Percentiles rank a stretch among this genome's conserved stretches.
These are phyloP conservation scores for Ahaetulla prasina DNA, from an alignment of 2,113 vertebrate genomes.

Conservation along the genomic window DNA sequence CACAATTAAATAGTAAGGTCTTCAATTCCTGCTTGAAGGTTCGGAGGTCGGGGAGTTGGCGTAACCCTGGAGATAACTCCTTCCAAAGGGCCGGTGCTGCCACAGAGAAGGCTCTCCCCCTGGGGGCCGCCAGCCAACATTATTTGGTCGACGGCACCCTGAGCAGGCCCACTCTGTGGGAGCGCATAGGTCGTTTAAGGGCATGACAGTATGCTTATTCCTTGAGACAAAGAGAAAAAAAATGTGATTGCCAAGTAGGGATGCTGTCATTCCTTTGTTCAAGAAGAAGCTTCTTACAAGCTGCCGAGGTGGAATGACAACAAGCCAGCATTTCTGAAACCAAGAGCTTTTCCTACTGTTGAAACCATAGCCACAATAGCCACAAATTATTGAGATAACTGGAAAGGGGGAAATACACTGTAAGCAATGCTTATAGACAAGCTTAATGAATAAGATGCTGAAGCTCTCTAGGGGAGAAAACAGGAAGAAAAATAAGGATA, in stretches of 20 bases:
- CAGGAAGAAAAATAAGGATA: not conserved
- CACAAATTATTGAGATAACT: not conserved
- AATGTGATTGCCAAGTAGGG: not conserved
- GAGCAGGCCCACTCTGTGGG: no score
- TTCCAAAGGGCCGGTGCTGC: no score
- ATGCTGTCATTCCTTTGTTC: not conserved
- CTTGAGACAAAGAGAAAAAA: not conserved
- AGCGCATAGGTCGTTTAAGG: no score
- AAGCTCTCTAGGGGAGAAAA: not conserved
- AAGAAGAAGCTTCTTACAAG: not conserved
- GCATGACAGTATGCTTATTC: not conserved
- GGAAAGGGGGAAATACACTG: not conserved
- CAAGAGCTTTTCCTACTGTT: not conserved
- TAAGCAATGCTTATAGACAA: not conserved
- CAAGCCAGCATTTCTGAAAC: not conserved
- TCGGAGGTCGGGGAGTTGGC: no score
- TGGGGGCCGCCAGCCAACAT: no score
- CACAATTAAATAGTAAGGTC: no score
- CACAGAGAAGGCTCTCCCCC: no score
- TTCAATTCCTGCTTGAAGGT: no score
- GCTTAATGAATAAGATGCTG: not conserved
- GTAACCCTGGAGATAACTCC: no score
- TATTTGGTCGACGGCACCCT: no score
- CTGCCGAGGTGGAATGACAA: not conserved
- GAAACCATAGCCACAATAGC: not conserved